phyloP scores from a whole-genome alignment of 2,113 vertebrate genomes.

The Stigmatopora argus region DNA sequence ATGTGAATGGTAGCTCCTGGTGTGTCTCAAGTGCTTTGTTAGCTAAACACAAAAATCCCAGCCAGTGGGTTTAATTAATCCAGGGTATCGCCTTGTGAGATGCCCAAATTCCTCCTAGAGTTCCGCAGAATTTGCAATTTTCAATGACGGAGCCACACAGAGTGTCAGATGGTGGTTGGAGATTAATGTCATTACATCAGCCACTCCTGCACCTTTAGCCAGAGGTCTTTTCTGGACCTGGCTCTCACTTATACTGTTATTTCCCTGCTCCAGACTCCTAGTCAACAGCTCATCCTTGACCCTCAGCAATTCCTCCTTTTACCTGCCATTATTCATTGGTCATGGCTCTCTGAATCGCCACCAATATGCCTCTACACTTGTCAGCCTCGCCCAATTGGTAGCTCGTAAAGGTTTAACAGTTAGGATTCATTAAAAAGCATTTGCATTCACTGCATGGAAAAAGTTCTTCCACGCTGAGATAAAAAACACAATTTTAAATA shows the following conservation, averaged over 20 bases:
- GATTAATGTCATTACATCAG: constrained; percentile 72
- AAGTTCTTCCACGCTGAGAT: constrained; percentile 26
- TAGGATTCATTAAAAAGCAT: constrained; percentile 49
- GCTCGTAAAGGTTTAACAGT: constrained; percentile 44
- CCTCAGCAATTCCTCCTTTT: constrained; percentile 35
- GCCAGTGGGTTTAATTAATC: constrained; percentile 63
- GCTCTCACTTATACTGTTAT: constrained; percentile 50
- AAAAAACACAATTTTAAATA: constrained; percentile 32
- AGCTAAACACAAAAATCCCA: constrained; percentile 48
- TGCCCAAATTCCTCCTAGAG: constrained; percentile 60
- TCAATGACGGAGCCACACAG: constrained; percentile 60
- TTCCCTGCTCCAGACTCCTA: constrained; percentile 58
- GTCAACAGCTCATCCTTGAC: constrained; percentile 58
- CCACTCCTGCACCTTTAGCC: constrained; percentile 50
- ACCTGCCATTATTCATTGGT: neutral
- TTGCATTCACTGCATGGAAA: constrained; percentile 41
- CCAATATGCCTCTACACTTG: constrained; percentile 26
- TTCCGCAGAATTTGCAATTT: constrained; percentile 69
- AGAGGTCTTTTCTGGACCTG: constrained; percentile 47
- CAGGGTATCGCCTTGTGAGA: constrained; percentile 53
- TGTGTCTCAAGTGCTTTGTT: constrained; percentile 29
- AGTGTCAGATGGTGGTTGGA: constrained; percentile 65
- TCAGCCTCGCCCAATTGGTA: constrained; percentile 21
- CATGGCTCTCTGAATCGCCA: neutral
- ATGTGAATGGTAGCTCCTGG: constrained; percentile 20